phyloP scores from a whole-genome alignment of 2,797 vertebrate genomes.

The Platyrinchus mystaceus region DNA sequence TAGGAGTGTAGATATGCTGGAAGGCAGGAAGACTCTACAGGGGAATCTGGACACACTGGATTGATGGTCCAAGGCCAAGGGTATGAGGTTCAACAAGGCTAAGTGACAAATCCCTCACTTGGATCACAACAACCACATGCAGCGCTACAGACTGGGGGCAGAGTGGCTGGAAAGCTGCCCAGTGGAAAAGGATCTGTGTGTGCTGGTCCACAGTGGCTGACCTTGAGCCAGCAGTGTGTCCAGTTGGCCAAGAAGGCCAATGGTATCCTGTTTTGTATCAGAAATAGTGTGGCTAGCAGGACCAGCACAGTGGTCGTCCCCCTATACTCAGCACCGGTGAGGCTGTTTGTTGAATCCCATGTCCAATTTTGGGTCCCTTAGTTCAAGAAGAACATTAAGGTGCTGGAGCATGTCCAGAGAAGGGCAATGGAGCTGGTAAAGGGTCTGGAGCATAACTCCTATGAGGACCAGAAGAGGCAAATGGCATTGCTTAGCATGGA shows the following conservation, averaged over 20 bases:
- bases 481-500: not conserved
- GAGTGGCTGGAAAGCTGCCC: not conserved
- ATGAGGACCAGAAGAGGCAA: not conserved
- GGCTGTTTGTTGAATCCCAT: not conserved
- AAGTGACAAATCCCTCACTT: not conserved
- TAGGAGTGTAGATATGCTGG: not conserved
- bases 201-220: fast-evolving
- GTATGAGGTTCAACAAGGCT: not conserved
- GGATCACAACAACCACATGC: fast-evolving
- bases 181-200: not conserved
- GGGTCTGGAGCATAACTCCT: not conserved
- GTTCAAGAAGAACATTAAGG: not conserved
- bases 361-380: not conserved
- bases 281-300: not conserved
- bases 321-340: not conserved
- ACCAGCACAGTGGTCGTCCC: not conserved
- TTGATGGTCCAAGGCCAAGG: fast-evolving
- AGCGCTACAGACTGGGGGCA: fast-evolving
- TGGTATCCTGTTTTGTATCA: not conserved
- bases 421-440: not conserved
- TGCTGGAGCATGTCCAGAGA: not conserved
- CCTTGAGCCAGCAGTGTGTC: fast-evolving
- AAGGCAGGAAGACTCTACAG: not conserved
- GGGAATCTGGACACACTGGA: not conserved
- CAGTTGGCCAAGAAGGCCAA: not conserved